These are phyloP conservation scores for Lophochroa leadbeateri DNA, from an alignment of 2,113 vertebrate genomes.

Conservation along the genomic window DNA sequence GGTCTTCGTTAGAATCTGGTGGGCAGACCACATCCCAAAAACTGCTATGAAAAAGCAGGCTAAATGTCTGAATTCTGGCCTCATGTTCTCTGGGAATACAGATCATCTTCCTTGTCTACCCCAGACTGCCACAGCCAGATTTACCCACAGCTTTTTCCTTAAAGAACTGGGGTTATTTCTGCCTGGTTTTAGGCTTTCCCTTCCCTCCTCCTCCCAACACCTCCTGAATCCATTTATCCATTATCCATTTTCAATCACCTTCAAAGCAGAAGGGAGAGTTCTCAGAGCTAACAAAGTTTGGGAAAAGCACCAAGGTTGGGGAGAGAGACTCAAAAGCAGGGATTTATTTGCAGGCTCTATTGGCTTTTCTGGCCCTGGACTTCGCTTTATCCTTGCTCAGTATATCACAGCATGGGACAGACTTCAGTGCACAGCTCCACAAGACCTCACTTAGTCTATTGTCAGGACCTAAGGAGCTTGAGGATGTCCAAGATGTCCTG, in stretches of 20 bases:
- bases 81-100: accelerated
- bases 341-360: background rate
- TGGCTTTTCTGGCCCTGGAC: background rate
- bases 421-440: background rate
- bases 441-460: background rate
- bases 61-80: background rate
- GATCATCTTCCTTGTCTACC: background rate
- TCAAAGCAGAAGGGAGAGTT: background rate
- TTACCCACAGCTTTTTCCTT: background rate
- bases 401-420: background rate
- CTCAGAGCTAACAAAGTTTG: background rate
- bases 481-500: background rate
- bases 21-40: background rate
- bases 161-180: background rate
- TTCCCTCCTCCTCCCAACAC: background rate
- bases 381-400: background rate
- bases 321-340: background rate
- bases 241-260: background rate
- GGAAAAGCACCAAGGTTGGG: background rate
- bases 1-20: background rate
- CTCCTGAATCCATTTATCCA: background rate
- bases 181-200: background rate
- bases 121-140: background rate
- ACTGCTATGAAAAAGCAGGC: background rate
- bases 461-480: background rate